Conservation (phyloP, 2,113 vertebrate genomes). For the Sprattus sprattus region DNA sequence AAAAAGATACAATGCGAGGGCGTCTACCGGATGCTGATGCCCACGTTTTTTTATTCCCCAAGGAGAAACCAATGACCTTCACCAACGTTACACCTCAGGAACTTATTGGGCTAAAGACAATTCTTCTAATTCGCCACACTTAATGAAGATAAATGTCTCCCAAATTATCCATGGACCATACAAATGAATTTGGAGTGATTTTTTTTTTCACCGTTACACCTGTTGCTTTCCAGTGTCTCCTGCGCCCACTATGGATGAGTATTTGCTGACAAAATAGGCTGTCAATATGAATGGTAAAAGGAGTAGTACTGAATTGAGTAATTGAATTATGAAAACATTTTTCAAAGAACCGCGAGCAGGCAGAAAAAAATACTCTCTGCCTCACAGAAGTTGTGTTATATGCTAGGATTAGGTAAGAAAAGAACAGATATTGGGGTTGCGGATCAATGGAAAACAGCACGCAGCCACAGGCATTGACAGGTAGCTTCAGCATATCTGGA, state of each 20-base stretch:
- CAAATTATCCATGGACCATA: background rate
- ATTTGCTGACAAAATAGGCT: background rate
- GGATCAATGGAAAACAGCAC: background rate
- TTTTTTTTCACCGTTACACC: background rate
- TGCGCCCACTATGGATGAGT: background rate
- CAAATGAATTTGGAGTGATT: background rate
- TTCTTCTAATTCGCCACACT: background rate
- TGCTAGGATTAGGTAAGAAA: background rate
- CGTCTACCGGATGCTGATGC: slow-evolving; percentile 40
- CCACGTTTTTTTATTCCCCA: slow-evolving; percentile 49
- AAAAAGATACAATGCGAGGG: slow-evolving; percentile 39
- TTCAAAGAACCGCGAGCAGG: background rate
- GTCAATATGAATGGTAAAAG: background rate
- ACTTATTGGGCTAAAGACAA: background rate
- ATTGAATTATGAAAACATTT: background rate
- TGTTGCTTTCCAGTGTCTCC: background rate
- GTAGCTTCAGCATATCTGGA: background rate
- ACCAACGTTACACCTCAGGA: background rate
- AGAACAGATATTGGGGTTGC: background rate
- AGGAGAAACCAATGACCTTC: slow-evolving; percentile 51
- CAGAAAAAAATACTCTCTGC: background rate
- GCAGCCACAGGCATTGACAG: background rate
- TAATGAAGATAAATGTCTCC: background rate
- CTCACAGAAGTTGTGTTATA: background rate
- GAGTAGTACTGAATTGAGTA: background rate